Percentiles rank a stretch among this genome's conserved stretches.
Conservation (phyloP, 2,888 invertebrate species). For the Spisula subtruncata region DNA sequence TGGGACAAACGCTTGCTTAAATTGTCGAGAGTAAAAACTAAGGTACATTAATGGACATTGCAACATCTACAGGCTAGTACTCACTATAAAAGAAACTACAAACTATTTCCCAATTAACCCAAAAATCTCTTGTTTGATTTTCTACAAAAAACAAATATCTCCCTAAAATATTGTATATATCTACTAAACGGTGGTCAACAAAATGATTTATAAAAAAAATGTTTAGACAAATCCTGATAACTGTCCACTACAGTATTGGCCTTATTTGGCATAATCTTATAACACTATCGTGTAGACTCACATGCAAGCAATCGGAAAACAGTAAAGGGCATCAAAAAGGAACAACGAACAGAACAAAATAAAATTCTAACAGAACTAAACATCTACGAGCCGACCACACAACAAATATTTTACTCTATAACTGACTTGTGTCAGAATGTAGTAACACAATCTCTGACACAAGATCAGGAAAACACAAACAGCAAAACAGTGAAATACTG, state of each 20-base stretch:
- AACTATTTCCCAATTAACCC: background rate
- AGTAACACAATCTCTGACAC: background rate
- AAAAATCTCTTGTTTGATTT: background rate
- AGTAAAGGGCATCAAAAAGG: conserved; percentile 43
- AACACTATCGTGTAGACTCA: background rate
- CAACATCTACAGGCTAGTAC: conserved; percentile 7
- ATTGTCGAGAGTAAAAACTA: background rate
- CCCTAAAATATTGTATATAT: conserved; percentile 15
- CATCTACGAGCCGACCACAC: conserved; percentile 45
- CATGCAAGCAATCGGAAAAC: conserved; percentile 9
- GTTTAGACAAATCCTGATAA: conserved; percentile 13
- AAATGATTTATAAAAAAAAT: background rate
- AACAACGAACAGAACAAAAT: conserved; percentile 60
- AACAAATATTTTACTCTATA: background rate
- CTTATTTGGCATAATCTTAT: background rate
- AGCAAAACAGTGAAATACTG: conserved; percentile 1
- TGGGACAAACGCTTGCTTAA: too few species aligned
- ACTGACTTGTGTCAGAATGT: conserved; percentile 2
- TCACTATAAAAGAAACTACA: background rate
- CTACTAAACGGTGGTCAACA: background rate
- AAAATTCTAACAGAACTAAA: conserved; percentile 68
- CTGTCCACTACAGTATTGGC: background rate
- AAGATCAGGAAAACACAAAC: background rate
- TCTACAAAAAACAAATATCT: conserved; percentile 7
- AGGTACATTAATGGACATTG: background rate